Percentiles rank a stretch among this genome's conserved stretches.
Evolutionary conservation across 2,797 vertebrate species (phyloP).

Genomic region (Betta splendens): DNA sequence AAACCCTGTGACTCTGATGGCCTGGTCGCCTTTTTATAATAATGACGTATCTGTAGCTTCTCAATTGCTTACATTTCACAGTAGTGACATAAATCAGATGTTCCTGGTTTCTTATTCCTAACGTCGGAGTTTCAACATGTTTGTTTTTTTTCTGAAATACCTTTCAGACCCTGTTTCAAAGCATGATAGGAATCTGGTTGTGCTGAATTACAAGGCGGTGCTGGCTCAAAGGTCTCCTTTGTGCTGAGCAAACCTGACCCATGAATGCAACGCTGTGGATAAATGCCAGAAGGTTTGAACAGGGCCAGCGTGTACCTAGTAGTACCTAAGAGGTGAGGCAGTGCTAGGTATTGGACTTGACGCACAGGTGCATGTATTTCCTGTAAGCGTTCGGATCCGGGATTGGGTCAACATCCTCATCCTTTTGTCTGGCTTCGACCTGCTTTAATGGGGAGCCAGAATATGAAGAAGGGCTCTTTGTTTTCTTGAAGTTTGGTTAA

Average conservation of each 20-base stretch:
- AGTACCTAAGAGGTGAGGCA: not conserved
- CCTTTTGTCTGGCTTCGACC: not conserved
- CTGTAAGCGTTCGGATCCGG: not conserved
- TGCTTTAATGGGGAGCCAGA: not conserved
- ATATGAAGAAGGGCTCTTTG: not conserved
- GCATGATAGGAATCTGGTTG: conserved; percentile 60
- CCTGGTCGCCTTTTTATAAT: conserved; percentile 12
- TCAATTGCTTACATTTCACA: not conserved
- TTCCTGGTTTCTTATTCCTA: not conserved
- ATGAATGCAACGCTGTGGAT: conserved; percentile 20
- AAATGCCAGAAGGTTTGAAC: conserved; percentile 9
- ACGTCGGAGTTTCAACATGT: not conserved
- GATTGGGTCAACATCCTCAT: not conserved
- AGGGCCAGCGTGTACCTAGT: conserved; percentile 21
- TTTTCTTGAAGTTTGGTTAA: not conserved
- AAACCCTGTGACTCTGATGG: conserved; percentile 16
- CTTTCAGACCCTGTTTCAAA: conserved; percentile 27
- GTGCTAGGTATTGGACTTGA: not conserved
- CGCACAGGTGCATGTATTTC: not conserved
- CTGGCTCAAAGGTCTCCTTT: conserved; percentile 65
- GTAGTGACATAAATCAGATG: not conserved
- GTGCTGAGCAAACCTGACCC: conserved; percentile 45
- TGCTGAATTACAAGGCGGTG: conserved; percentile 26
- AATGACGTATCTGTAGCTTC: not conserved
- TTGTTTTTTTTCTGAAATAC: not conserved